Evolutionary conservation across 2,113 vertebrate species (phyloP), one percentile per base, ranked within the genome.

Genomic region (Micromys minutus): DNA sequence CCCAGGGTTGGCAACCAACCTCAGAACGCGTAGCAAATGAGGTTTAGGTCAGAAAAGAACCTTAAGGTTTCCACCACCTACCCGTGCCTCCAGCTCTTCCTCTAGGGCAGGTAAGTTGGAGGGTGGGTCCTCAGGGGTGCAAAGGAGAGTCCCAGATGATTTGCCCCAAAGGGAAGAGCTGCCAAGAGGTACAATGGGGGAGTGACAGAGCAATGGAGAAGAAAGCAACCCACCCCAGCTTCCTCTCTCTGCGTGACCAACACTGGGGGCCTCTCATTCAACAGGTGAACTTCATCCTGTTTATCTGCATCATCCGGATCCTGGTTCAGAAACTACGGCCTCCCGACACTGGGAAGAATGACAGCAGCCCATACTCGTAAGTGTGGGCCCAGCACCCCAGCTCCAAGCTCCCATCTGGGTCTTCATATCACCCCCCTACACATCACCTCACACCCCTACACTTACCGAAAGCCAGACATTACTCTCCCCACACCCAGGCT

Each of bases 231-330:
- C 39, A 50, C 39, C 7, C 55, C 63, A 10, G 42, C 50, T 83
- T 89, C 26, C 76, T 34, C 45, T 93, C 65, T 96, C 57, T 96
- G 85, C 90, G 67, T 69, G 81, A 61, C 92, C 7, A 0, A 83
- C 80, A 57, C 39, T 5, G 29, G 79, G 71, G 79, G 76, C 2
- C 86, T 63, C 45, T 17, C 1, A 36, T 57, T 55, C 1, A 1
- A 39, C 97, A 99, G 99, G 98, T 99, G 77, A 99, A 99, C 97
- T 99, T 99, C 95, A 97, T 99, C 95, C 99, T 99, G 88, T 99
- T 99, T 95, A 98, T 99, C 81, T 99, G 99, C 97, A 99, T 99
- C 93, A 99, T 99, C 95, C 99, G 99, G 26, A 99, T 99, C 96
- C 98, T 99, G 71, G 98, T 99, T 1, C 99, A 99, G 98, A 99